phyloP scores from a whole-genome alignment of 2,888 invertebrate species.

The Nephrotoma guestfalica region DNA sequence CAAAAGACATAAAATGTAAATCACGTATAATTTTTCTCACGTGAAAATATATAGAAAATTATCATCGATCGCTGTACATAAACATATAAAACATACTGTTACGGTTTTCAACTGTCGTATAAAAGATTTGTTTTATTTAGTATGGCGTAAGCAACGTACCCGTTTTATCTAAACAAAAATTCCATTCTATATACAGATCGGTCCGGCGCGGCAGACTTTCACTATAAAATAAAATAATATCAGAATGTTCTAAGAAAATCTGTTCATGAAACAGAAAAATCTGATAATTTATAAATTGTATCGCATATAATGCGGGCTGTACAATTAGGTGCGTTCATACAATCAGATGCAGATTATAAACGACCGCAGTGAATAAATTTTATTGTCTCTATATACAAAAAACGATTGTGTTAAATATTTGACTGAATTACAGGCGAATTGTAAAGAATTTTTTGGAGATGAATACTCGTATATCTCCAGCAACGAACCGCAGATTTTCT shows the following conservation, averaged over 20 bases:
- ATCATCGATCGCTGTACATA: not conserved
- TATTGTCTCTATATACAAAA: not conserved
- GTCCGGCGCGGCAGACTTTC: not conserved
- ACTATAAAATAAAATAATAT: not conserved
- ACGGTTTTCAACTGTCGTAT: not conserved
- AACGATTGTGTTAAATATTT: not conserved
- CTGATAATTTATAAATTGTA: not conserved
- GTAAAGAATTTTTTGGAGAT: not conserved
- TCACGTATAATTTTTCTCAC: not conserved
- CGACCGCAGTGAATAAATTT: not conserved
- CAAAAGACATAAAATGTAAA: not conserved
- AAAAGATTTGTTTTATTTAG: not conserved
- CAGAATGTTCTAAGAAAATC: not conserved
- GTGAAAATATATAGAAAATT: not conserved
- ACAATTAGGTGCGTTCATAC: not conserved
- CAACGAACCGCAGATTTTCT: not conserved
- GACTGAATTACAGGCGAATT: not conserved
- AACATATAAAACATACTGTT: not conserved
- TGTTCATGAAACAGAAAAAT: no score
- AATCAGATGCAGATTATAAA: not conserved
- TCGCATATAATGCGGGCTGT: not conserved
- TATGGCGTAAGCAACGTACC: not conserved
- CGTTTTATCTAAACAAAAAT: not conserved
- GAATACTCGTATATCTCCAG: not conserved
- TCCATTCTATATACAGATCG: not conserved